Conservation (phyloP, 2,888 invertebrate species). For the Pollenia angustigena region DNA sequence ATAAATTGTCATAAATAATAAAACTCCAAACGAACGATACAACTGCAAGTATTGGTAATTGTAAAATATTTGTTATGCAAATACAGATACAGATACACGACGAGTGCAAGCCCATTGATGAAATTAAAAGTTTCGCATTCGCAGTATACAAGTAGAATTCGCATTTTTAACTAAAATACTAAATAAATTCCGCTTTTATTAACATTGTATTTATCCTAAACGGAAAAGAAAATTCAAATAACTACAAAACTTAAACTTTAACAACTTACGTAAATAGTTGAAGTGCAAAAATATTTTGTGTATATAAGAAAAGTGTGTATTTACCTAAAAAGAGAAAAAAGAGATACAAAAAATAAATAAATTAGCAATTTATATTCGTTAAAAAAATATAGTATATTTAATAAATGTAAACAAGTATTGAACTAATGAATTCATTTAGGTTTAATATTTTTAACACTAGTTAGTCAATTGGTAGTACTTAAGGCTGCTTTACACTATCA, state of each 20-base stretch:
- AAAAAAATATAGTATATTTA: not conserved
- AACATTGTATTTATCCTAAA: too few species aligned
- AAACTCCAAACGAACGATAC: not conserved
- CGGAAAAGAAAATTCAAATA: too few species aligned
- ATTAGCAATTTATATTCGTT: conserved; percentile 4
- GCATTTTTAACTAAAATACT: too few species aligned
- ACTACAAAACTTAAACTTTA: not conserved
- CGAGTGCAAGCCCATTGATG: too few species aligned
- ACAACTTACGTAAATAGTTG: conserved; percentile 48
- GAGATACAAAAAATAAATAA: conserved; percentile 11
- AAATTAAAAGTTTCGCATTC: conserved; percentile 1
- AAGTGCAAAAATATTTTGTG: conserved; percentile 35
- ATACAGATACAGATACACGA: not conserved
- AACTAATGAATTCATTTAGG: too few species aligned
- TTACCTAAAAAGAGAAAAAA: conserved; percentile 56
- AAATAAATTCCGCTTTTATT: too few species aligned
- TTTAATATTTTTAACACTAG: too few species aligned
- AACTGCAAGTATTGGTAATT: conserved; percentile 28
- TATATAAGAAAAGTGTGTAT: conserved; percentile 8
- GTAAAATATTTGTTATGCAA: conserved; percentile 17
- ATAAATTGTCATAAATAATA: conserved; percentile 43
- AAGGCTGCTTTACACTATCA: too few species aligned
- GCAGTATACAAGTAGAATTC: too few species aligned
- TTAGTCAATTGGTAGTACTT: too few species aligned
- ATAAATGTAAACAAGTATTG: too few species aligned